Evolutionary conservation across 2,888 invertebrate species (phyloP).

Genomic region (Argyra leucocephala): DNA sequence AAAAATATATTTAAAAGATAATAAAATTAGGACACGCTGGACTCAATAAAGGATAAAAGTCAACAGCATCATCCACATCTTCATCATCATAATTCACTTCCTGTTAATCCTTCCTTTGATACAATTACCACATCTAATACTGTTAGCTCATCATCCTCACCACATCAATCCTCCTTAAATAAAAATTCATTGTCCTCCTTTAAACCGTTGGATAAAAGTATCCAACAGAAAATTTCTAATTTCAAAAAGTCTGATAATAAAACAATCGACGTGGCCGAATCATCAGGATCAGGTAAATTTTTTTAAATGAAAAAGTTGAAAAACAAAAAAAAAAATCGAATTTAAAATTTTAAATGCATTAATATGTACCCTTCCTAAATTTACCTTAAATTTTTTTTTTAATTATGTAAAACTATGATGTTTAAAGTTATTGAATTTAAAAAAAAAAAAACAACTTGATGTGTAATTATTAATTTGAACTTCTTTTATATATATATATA

Average conservation of each 20-base stretch:
- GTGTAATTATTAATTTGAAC: no score
- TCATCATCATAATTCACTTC: slow-evolving; percentile 9
- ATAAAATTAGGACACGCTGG: slow-evolving; percentile 7
- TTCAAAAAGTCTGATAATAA: slow-evolving; percentile 1
- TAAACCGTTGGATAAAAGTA: slow-evolving; percentile 1
- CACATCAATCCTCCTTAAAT: not conserved
- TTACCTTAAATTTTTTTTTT: no score
- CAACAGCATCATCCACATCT: slow-evolving; percentile 6
- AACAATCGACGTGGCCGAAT: slow-evolving; percentile 9
- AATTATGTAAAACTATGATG: no score
- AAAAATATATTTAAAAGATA: not conserved
- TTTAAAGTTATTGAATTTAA: no score
- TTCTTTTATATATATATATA: no score
- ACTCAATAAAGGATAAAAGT: slow-evolving; percentile 11
- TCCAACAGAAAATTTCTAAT: slow-evolving; percentile 3
- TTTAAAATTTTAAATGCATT: no score
- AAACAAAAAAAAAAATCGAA: no score
- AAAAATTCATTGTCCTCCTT: not conserved
- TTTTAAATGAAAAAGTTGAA: not conserved
- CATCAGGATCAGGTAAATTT: slow-evolving; percentile 8
- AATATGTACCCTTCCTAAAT: no score
- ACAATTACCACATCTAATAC: not conserved
- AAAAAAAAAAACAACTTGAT: no score
- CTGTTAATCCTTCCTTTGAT: not conserved
- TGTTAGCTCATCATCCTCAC: not conserved